Evolutionary conservation across 2,888 invertebrate genomes (phyloP).

Genomic region (Mimas tiliae): DNA sequence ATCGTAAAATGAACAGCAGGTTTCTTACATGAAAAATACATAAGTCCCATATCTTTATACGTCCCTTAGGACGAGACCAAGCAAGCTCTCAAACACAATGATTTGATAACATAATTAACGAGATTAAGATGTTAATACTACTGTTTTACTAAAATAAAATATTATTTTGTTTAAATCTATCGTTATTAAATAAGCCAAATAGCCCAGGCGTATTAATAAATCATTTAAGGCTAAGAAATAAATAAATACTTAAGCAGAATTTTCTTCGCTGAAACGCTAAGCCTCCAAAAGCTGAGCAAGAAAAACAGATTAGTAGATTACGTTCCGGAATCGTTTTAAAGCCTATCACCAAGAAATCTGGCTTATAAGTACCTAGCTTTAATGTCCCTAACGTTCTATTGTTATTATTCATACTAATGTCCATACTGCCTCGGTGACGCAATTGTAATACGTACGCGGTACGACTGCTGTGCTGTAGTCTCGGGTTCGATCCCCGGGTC

Average conservation of each 20-base stretch:
- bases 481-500: too few relatives aligned
- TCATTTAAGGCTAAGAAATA: neutral
- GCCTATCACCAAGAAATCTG: conserved; percentile 3
- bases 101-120: too few relatives aligned
- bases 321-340: conserved; percentile 7
- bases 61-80: too few relatives aligned
- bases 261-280: conserved; percentile 7
- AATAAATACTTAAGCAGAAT: conserved; percentile 8
- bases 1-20: too few relatives aligned
- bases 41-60: too few relatives aligned
- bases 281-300: neutral
- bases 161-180: neutral
- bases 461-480: too few relatives aligned
- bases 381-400: neutral
- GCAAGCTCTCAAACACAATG: too few relatives aligned
- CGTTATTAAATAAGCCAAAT: conserved; percentile 2
- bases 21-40: too few relatives aligned
- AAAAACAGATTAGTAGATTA: conserved; percentile 16
- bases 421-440: too few relatives aligned
- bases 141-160: too few relatives aligned
- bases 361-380: neutral
- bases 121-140: neutral
- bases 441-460: too few relatives aligned
- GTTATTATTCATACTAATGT: too few relatives aligned
- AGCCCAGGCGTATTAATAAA: neutral